These are phyloP conservation scores for Sebastes aleutianus DNA, from an alignment of 2,797 vertebrate genomes.

Conservation along the genomic window DNA sequence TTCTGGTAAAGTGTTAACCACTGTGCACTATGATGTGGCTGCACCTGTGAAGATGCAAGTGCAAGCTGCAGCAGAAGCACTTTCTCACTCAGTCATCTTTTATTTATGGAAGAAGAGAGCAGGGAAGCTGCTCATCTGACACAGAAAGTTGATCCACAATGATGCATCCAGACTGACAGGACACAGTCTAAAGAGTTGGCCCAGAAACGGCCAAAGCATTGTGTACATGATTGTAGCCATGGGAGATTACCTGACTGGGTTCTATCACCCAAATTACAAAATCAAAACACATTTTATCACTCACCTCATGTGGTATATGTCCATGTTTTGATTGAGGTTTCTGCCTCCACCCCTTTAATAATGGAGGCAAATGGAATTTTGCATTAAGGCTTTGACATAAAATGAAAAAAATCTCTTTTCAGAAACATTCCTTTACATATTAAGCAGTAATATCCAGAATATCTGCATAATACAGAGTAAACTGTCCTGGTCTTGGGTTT, in stretches of 20 bases:
- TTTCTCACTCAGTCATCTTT: conserved; percentile 51
- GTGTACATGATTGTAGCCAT: neutral
- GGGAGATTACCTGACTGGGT: neutral
- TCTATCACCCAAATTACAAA: no score
- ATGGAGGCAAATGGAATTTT: neutral
- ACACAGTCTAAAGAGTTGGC: neutral
- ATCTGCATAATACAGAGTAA: no score
- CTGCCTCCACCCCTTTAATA: neutral
- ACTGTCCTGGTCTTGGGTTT: no score
- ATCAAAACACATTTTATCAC: no score
- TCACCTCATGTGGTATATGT: neutral
- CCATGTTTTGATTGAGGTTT: neutral
- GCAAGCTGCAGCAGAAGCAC: conserved; percentile 29
- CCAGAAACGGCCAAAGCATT: neutral
- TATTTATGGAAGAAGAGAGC: conserved; percentile 41
- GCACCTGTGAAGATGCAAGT: conserved; percentile 34
- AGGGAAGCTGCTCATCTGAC: conserved; percentile 6
- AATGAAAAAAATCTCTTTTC: neutral
- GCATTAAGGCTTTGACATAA: neutral
- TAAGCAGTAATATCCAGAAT: neutral
- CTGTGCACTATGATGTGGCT: conserved; percentile 27
- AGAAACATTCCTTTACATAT: neutral
- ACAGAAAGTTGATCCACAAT: conserved; percentile 13
- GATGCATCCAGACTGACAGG: conserved; percentile 13
- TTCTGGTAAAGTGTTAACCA: conserved; percentile 52